Base-by-base conservation (phyloP, 2,888 invertebrate species). In the Hirtodrosophila cameraria region DNA sequence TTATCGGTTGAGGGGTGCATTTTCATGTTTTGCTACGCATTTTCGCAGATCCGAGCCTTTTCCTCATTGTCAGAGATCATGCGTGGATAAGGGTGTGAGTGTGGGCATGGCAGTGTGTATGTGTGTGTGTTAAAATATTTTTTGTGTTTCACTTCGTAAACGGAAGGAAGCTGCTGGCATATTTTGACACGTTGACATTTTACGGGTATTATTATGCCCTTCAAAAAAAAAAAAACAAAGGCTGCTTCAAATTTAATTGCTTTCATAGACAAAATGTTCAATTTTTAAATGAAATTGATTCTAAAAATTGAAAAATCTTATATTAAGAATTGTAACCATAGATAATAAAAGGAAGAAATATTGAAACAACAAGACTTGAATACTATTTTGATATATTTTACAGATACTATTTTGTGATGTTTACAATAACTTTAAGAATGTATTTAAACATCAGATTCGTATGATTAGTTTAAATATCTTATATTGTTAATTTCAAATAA, bases 161-260 rank as follows among this genome's bases (percentile, higher is more conserved):
- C 65, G 79, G 66, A 78, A 66, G 78, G 78, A 74, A 78, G 67
- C 64, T 70, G 55, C 67, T 78, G 79, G 71, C 79, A 75, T 67
- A 78, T 78, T 75, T 75, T 75, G 71, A 75, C 75, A 75, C 79
- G 71, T 75, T 75, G 75, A 75, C 79, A 75, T 75, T 75, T 78
- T 75, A 75, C 71, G 68, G 64, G 31, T 55, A 77, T 68, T 68
- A 64, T 73, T 67, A 39, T 54, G 41, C 11, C 57, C 52, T 27
- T 31, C 55, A 8, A 33, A 20, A 28, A 9, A n/a, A n/a, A n/a
- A n/a, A n/a, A n/a, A n/a, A n/a, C 28, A 31, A 16, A 28, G 18
- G 46, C 31, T 43, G 38, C 15, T 36, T 12, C 25, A 20, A n/a
- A 13, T 33, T n/a, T n/a, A n/a, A n/a, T n/a, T n/a, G n/a, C n/a